These are phyloP conservation scores for Heliconius himera DNA, from an alignment of 1,140 invertebrate genomes.

Conservation along the genomic window DNA sequence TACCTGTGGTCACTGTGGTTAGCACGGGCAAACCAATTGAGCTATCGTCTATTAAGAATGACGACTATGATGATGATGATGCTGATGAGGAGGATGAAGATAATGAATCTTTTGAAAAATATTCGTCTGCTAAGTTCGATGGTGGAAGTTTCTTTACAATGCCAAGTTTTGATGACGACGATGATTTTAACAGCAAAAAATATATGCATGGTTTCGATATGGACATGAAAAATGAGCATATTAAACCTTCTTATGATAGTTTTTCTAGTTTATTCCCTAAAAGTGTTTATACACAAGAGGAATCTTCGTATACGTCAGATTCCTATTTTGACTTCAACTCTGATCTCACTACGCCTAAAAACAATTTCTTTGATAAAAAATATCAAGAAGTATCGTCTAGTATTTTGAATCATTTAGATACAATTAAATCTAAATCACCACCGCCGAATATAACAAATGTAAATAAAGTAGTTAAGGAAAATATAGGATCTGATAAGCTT, in stretches of 20 bases:
- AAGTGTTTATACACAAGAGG: slow-evolving; percentile 57
- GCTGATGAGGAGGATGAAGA: slow-evolving; percentile 62
- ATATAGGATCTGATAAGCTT: slow-evolving; percentile 57
- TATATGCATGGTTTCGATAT: slow-evolving; percentile 48
- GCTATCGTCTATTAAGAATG: slow-evolving; percentile 30
- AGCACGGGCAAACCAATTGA: slow-evolving; percentile 45
- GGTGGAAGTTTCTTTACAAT: slow-evolving; percentile 65
- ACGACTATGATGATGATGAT: slow-evolving; percentile 54
- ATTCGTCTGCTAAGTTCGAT: slow-evolving; percentile 60
- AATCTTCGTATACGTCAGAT: slow-evolving; percentile 61
- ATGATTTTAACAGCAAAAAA: slow-evolving; percentile 52
- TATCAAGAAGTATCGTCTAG: slow-evolving; percentile 67
- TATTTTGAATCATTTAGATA: slow-evolving; percentile 67
- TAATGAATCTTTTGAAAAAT: slow-evolving; percentile 58
- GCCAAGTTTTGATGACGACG: slow-evolving; percentile 61
- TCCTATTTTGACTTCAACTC: slow-evolving; percentile 68
- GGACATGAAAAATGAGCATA: slow-evolving; percentile 59
- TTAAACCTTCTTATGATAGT: slow-evolving; percentile 53
- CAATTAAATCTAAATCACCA: slow-evolving; percentile 58
- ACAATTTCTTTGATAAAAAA: slow-evolving; percentile 75
- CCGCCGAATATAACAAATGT: slow-evolving; percentile 57
- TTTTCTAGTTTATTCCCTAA: slow-evolving; percentile 68
- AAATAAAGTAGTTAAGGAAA: slow-evolving; percentile 60
- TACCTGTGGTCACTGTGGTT: slow-evolving; percentile 47
- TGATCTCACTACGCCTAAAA: slow-evolving; percentile 75